Base-by-base conservation (phyloP, 2,888 invertebrate species). In the Pyralis farinalis region DNA sequence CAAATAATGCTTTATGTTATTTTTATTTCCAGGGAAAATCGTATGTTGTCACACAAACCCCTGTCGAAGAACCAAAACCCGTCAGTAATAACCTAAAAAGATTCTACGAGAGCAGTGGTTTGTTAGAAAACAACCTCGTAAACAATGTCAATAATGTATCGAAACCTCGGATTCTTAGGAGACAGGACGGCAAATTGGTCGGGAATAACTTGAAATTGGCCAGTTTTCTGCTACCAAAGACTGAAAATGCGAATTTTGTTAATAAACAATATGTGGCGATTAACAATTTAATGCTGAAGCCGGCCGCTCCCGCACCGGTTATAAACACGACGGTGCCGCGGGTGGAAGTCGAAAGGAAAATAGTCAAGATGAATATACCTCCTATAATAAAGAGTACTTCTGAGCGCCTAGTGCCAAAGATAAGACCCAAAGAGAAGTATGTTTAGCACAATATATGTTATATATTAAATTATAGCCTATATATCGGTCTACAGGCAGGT, bases 51-150 rank as follows among this genome's bases (percentile, higher is more conserved):
- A 57, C 82, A 28, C 72, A 72, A 48, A 72, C 57, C 47, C 65
- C 51, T 44, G 58, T 71, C 42, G 71, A 69, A 22, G 60, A 60
- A 42, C 59, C 67, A 12, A 78, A 77, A 55, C 78, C 83, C 36
- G 63, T 75, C n/a, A 71, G 71, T 53, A 77, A 81, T 70, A 87
- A 76, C 73, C 76, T 88, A 66, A 86, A 84, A 76, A 71, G 72
- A 45, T 88, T 85, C 58, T 88, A 87, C 55, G 87, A 88, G 70
- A 88, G 72, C 64, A 87, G 86, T 73, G 87, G 85, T 51, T 85
- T 83, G 58, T 67, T 87, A 38, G 86, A 85, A 55, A 77, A 72
- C 58, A 67, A 63, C 51, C 62, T 74, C 42, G 53, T 71, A 28
- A 55, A 66, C 30, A 68, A 61, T 40, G 46, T 53, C n/a, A 65